Percentiles rank a stretch among this genome's conserved stretches.
phyloP scores from a whole-genome alignment of 2,797 vertebrate genomes.

The Mus caroli region DNA sequence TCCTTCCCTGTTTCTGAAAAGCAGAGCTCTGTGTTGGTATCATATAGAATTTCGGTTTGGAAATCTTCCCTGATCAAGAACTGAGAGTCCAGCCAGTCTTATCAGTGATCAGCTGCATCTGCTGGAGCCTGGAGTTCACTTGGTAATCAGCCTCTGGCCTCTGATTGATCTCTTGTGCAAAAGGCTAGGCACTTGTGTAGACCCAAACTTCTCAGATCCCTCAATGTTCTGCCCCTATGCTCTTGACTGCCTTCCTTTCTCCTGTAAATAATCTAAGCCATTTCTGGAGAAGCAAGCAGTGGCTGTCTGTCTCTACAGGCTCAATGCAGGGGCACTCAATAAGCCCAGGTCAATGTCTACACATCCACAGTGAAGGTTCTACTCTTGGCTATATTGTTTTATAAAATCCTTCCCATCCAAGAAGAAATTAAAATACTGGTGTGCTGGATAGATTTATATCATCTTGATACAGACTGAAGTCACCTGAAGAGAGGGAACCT shows the following conservation, averaged over 20 bases:
- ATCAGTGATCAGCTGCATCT: neutral
- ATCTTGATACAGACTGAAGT: neutral
- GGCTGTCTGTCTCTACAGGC: neutral
- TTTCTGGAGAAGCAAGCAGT: neutral
- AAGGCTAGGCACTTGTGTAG: neutral
- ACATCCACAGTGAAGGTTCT: neutral
- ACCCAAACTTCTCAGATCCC: neutral
- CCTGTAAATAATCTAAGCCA: neutral
- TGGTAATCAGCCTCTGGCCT: neutral
- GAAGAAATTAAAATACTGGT: neutral
- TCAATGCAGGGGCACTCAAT: neutral
- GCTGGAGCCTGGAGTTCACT: neutral
- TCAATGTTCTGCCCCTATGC: neutral
- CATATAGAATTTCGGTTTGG: neutral
- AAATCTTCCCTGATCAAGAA: neutral
- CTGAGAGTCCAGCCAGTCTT: neutral
- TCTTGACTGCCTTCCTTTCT: neutral
- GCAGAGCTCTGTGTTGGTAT: neutral
- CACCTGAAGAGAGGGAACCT: neutral
- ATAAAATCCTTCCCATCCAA: neutral
- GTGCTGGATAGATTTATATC: neutral
- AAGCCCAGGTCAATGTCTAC: neutral
- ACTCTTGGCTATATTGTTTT: neutral
- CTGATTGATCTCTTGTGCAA: neutral
- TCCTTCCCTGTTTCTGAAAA: neutral